Base-by-base conservation (phyloP, 2,888 invertebrate species). In the Diaphora mendica region DNA sequence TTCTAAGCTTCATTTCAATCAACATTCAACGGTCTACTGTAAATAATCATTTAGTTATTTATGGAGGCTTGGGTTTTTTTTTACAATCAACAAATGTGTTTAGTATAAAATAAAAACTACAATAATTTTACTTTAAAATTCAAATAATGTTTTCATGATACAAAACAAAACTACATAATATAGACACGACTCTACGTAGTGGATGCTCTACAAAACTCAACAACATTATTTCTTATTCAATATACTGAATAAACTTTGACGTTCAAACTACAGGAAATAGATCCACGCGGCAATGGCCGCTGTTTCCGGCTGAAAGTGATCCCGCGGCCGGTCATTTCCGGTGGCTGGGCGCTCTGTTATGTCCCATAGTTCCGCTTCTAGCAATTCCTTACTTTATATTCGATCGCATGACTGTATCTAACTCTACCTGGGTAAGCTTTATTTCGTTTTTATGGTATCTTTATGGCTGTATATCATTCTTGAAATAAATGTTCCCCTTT, bases 291-390 rank as follows among this genome's bases (percentile, higher is more conserved):
- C 85, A 87, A 88, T 88, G 85, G 87, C 83, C 82, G 82, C 85
- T 82, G 85, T 86, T 88, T 91, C 90, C 91, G 90, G 89, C 86
- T 85, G 86, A 84, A 87, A 87, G 89, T 88, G 90, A 90, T 90
- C 89, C 90, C 80, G 88, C 72, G 88, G 88, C 80, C 76, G 77
- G 78, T 81, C 82, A 79, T 87, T 81, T 89, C 89, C 89, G 90
- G 86, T 85, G 71, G 78, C 79, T 81, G 83, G 83, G 83, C 82
- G 86, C 84, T 88, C 85, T 84, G 88, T 88, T 88, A 87, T 87
- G 86, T 81, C 80, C 70, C 82, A 79, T 78, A 75, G 77, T 84
- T 89, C 90, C 90, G 87, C 82, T 81, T 73, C 72, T 33, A 77
- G 72, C 72, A 64, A 76, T 68, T 74, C 73, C 65, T 75, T 64